These are phyloP conservation scores for Plebejus melissa DNA, from an alignment of 2,888 invertebrate species.

Conservation along the genomic window DNA sequence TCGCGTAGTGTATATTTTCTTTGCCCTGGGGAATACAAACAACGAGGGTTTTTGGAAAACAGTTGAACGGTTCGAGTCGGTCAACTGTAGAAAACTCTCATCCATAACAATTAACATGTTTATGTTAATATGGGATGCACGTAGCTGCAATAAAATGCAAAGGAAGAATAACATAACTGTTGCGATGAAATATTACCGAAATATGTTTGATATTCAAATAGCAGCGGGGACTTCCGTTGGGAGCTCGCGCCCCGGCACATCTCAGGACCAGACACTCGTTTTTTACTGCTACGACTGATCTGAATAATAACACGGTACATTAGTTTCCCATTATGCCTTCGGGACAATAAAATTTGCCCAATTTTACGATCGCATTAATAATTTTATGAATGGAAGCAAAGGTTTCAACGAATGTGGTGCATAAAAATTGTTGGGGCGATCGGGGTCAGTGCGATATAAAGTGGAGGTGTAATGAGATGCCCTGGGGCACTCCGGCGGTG, in stretches of 20 bases:
- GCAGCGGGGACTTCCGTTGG: slow-evolving; percentile 71
- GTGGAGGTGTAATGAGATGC: slow-evolving; percentile 52
- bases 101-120: slow-evolving; percentile 48
- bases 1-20: no score
- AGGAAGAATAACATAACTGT: slow-evolving; percentile 77
- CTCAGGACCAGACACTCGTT: slow-evolving; percentile 65
- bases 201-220: slow-evolving; percentile 76
- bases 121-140: slow-evolving; percentile 59
- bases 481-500: slow-evolving; percentile 40
- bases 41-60: neutral
- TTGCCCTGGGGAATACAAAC: neutral
- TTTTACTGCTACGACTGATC: slow-evolving; percentile 76
- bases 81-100: slow-evolving; percentile 29
- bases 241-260: slow-evolving; percentile 49
- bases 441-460: slow-evolving; percentile 58
- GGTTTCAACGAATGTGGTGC: slow-evolving; percentile 66
- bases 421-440: slow-evolving; percentile 64
- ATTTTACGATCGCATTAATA: slow-evolving; percentile 79
- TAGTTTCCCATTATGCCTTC: slow-evolving; percentile 79
- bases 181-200: slow-evolving; percentile 71
- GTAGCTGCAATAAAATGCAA: slow-evolving; percentile 53
- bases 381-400: slow-evolving; percentile 79
- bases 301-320: slow-evolving; percentile 80
- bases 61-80: neutral
- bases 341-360: slow-evolving; percentile 79